These are phyloP conservation scores for Perdita meconis DNA, from an alignment of 2,888 invertebrate species.

Conservation along the genomic window DNA sequence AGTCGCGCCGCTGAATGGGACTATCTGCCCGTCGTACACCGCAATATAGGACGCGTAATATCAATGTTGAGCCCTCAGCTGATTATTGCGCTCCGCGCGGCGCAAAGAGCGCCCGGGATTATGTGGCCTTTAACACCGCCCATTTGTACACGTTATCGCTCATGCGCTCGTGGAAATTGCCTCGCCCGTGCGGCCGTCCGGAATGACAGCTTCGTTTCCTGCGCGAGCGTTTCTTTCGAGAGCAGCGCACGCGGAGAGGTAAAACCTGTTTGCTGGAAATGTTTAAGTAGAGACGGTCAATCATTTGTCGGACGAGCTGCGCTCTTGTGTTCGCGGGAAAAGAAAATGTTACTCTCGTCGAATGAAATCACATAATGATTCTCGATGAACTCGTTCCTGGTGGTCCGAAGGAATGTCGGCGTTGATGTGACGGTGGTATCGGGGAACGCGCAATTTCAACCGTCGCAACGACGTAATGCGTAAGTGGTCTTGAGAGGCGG, in stretches of 20 bases:
- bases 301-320: background rate
- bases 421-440: constrained; percentile 3
- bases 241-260: background rate
- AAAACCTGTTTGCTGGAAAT: background rate
- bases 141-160: constrained; percentile 22
- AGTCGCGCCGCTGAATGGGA: constrained; percentile 62
- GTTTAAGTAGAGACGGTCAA: constrained; percentile 7
- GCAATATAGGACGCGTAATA: constrained; percentile 62
- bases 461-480: constrained; percentile 26
- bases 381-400: background rate
- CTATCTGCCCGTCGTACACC: constrained; percentile 53
- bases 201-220: background rate
- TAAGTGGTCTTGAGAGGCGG: constrained; percentile 64
- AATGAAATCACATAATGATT: background rate
- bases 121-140: constrained; percentile 37
- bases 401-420: background rate
- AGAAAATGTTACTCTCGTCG: background rate
- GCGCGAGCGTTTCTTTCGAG: background rate
- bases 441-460: constrained; percentile 37
- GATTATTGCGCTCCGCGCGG: constrained; percentile 61
- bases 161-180: constrained; percentile 14
- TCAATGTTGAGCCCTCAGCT: constrained; percentile 52
- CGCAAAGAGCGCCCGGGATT: constrained; percentile 49
- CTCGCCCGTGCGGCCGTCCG: background rate
- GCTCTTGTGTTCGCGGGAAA: background rate